These are phyloP conservation scores for Chalcis sispes DNA, from an alignment of 2,888 invertebrate genomes.

Conservation along the genomic window DNA sequence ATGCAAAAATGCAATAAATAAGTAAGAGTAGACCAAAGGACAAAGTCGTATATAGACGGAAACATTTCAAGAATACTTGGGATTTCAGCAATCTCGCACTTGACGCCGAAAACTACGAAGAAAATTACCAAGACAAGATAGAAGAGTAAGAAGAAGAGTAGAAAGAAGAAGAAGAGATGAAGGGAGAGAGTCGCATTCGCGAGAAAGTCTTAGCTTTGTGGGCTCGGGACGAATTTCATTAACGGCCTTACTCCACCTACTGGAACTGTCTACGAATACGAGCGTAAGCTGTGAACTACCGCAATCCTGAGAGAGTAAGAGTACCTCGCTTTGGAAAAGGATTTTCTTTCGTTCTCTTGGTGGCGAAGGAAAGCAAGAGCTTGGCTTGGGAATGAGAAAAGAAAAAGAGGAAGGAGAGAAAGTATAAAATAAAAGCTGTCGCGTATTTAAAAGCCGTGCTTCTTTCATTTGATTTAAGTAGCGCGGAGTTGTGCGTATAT, in stretches of 20 bases:
- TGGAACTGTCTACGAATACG: too few species aligned
- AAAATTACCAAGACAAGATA: conserved; percentile 38
- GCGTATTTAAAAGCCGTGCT: conserved; percentile 20
- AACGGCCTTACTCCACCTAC: conserved; percentile 47
- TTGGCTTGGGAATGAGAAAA: background rate
- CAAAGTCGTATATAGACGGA: background rate
- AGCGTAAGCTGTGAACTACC: too few species aligned
- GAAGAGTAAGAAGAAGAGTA: conserved; percentile 5
- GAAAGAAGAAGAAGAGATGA: background rate
- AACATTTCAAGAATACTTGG: background rate
- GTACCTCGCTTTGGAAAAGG: conserved; percentile 4
- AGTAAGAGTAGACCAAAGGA: conserved; percentile 4
- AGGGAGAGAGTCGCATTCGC: background rate
- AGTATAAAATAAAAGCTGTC: conserved; percentile 36
- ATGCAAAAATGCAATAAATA: conserved; percentile 11
- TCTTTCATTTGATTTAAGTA: conserved; percentile 10
- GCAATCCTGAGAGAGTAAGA: background rate
- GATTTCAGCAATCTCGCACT: conserved; percentile 21
- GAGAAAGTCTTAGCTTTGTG: conserved; percentile 48
- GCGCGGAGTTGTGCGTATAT: background rate
- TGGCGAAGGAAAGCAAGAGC: too few species aligned
- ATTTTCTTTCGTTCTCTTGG: too few species aligned
- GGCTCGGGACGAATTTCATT: conserved; percentile 50
- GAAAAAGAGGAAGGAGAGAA: background rate
- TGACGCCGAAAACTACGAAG: conserved; percentile 19